Conservation (phyloP, 2,888 invertebrate genomes). For the Oscheius sp. region DNA sequence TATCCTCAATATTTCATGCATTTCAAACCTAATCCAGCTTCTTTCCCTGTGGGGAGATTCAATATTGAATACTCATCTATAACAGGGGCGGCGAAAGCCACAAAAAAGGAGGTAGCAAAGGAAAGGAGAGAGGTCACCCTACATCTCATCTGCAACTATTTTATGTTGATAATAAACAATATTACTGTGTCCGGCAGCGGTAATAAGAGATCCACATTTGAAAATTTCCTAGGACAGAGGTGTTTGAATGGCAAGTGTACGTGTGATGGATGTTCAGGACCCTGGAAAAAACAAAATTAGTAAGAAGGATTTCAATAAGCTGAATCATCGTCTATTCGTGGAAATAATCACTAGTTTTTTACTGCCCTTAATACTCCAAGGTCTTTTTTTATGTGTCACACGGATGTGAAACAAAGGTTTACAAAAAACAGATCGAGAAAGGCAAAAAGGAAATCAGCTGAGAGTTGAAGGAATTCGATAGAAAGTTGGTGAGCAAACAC, state of each 20-base stretch:
- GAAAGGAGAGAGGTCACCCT: conserved; percentile 1
- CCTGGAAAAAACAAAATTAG: neutral
- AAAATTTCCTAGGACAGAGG: neutral
- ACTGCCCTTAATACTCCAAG: too few relatives aligned
- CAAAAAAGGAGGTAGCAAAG: too few relatives aligned
- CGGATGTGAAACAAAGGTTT: neutral
- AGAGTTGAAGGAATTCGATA: neutral
- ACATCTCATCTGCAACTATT: conserved; percentile 21
- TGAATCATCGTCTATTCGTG: neutral
- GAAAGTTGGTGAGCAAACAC: conserved; percentile 11
- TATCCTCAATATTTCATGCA: neutral
- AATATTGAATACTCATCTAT: conserved; percentile 29
- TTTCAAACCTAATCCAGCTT: neutral
- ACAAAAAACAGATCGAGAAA: too few relatives aligned
- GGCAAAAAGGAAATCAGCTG: conserved; percentile 9
- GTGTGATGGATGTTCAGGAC: neutral
- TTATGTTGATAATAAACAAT: neutral
- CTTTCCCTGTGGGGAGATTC: conserved; percentile 14
- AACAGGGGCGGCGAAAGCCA: conserved; percentile 12
- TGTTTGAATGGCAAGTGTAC: neutral
- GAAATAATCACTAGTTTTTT: too few relatives aligned
- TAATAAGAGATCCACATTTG: neutral
- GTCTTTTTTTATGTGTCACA: neutral
- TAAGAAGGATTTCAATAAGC: neutral
- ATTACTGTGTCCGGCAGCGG: neutral